A percentile compares a stretch with the other conserved stretches of the same genome.
Evolutionary conservation across 2,113 vertebrate genomes (phyloP).

Genomic region (Megatriorchis doriae): DNA sequence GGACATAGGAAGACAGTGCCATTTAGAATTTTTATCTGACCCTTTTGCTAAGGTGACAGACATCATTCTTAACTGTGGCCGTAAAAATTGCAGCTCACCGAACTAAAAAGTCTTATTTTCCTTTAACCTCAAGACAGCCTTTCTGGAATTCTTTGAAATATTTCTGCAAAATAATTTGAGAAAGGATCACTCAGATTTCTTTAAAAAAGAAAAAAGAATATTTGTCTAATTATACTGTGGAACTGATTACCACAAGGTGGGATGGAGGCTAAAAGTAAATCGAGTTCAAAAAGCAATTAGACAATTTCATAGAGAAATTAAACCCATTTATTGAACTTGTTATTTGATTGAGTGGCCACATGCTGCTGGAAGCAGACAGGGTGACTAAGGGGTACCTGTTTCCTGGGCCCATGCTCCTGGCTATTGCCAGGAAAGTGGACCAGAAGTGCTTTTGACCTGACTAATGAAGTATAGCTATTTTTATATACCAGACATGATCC

Average conservation of each 20-base stretch:
- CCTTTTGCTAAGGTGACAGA: not conserved
- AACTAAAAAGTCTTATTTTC: not conserved
- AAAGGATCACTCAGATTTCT: not conserved
- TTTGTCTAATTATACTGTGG: not conserved
- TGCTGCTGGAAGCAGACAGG: not conserved
- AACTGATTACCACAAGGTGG: not conserved
- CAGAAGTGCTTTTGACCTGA: not conserved
- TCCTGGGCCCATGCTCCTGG: not conserved
- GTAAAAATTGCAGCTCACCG: not conserved
- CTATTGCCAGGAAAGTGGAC: not conserved
- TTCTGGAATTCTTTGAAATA: not conserved
- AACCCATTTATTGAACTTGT: not conserved
- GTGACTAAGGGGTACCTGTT: not conserved
- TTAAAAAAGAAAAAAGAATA: not conserved
- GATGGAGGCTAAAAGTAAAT: not conserved
- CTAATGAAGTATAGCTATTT: not conserved
- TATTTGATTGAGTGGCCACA: not conserved
- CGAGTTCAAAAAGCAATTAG: not conserved
- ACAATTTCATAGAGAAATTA: not conserved
- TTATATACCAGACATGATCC: not conserved
- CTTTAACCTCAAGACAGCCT: not conserved
- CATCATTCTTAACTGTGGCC: not conserved
- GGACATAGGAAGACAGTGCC: not conserved
- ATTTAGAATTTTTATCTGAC: not conserved
- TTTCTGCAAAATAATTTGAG: not conserved